Base-by-base conservation (phyloP, 1,140 invertebrate species). In the Psix sp. region DNA sequence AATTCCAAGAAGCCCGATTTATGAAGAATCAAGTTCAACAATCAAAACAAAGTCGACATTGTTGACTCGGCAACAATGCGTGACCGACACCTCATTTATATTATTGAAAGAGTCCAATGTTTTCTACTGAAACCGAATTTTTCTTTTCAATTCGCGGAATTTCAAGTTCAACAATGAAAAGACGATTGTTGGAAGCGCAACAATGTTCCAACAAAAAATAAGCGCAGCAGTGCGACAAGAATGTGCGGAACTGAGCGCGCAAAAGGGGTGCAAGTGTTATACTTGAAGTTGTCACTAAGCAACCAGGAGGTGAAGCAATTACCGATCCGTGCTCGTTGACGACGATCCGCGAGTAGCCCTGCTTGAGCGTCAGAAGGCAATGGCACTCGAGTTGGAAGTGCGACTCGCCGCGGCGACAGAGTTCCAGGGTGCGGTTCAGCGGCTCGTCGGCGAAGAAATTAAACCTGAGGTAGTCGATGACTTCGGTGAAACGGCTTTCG, bases 391-490 rank as follows among this genome's bases (percentile, higher is more conserved):
- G 87, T 15, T 92, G 90, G 0, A 84, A 84, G 76, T 94, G 92
- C 0, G 91, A 88, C 57, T 91, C 88, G 0, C 93, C 93, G 51
- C 89, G 82, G 5, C 82, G 67, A 70, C 93, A 94, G 0, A 95
- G 87, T 9, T 88, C 88, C n/a, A 94, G 91, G 0, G 92, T 91
- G 49, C 90, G 89, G 82, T 95, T 95, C 5, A 94, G 86, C 0
- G 94, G 94, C 80, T 95, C 94, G 75, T 95, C 94, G 2, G 91
- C 90, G 81, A 94, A 94, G 84, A 94, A 94, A 67, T 90, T 91
- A 56, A 88, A 84, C 20, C 92, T 88, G 45, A 94, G 85, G 78
- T 94, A 93, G 16, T 90, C 76, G 31, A 95, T 90, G 11, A 93
- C 91, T 24, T 90, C 88, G 7, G 88, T 79, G 63, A 88, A 90